Base-by-base conservation (phyloP, 2,797 vertebrate species). In the Cyprinella venusta region DNA sequence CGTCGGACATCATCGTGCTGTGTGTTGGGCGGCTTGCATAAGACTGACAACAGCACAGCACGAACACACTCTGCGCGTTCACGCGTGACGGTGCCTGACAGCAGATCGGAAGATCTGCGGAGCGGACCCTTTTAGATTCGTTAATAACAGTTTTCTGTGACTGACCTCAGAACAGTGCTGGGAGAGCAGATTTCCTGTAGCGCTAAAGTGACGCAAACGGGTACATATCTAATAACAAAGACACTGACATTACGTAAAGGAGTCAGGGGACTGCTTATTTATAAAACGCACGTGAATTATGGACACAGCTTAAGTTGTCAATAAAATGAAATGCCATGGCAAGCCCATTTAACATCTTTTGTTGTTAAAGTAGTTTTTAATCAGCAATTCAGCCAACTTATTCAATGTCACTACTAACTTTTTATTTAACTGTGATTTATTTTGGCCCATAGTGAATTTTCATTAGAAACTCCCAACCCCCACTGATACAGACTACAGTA, bases 1-100 rank as follows among this genome's bases (percentile, higher is more conserved):
- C 86, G 87, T 91, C 91, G 82, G 94, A 93, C 95, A 95, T 95
- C 19, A 87, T 87, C 88, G 45, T 48, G 75, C 87, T 87, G 84
- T 79, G 83, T 88, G 83, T 81, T 81, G 79, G 82, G 80, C 79
- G 88, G 88, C 75, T 91, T 85, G 83, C 85, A 89, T 90, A 91
- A 89, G 75, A 85, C 79, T 91, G 87, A 90, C 89, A 91, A 85
- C 52, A 36, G 24, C 12, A 48, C 45, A 48, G 84, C 86, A 74
- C 64, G 75, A 79, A 82, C 88, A 72, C 81, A 67, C 38, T 52
- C 59, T 45, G 56, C 76, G 40, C 42, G 38, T 24, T 48, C 79
- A 80, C 89, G 85, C 81, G 75, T 76, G 77, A 63, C 79, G 8
- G 71, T 54, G 74, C 30, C 68, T n/a, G 64, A 76, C 33, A 79